Conservation (phyloP, 2,888 invertebrate genomes). For the Aspidapion aeneum region DNA sequence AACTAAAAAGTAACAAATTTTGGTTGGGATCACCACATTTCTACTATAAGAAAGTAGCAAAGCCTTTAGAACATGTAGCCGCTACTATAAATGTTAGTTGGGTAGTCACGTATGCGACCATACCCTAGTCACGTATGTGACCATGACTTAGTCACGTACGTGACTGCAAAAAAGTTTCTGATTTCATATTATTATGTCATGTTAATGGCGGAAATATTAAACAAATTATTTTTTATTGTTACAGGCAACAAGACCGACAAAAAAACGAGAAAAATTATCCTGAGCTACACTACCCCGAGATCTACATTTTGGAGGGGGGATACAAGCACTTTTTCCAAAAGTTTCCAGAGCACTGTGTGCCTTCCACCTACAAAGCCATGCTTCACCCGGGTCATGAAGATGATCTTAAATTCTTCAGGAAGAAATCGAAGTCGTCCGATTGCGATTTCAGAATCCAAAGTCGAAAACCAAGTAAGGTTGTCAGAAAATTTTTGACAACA, state of each 20-base stretch:
- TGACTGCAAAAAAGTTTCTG: too few species aligned
- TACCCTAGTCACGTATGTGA: too few species aligned
- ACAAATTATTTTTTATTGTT: too few species aligned
- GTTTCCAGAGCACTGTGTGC: slow-evolving; percentile 64
- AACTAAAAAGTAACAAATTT: too few species aligned
- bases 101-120: too few species aligned
- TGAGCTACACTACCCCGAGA: slow-evolving; percentile 80
- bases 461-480: background rate
- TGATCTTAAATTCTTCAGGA: slow-evolving; percentile 67
- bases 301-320: slow-evolving; percentile 88
- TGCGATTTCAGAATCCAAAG: background rate
- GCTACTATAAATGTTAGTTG: too few species aligned
- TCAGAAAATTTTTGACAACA: background rate
- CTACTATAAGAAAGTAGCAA: too few species aligned
- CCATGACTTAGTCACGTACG: too few species aligned
- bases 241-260: slow-evolving; percentile 80
- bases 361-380: slow-evolving; percentile 79
- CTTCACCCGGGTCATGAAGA: slow-evolving; percentile 70
- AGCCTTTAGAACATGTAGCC: too few species aligned
- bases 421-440: slow-evolving; percentile 58
- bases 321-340: slow-evolving; percentile 78
- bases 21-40: too few species aligned
- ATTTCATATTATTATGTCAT: too few species aligned
- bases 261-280: slow-evolving; percentile 81
- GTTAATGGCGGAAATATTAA: too few species aligned